Evolutionary conservation across 2,888 invertebrate species (phyloP).

Genomic region (Mamestra brassicae): DNA sequence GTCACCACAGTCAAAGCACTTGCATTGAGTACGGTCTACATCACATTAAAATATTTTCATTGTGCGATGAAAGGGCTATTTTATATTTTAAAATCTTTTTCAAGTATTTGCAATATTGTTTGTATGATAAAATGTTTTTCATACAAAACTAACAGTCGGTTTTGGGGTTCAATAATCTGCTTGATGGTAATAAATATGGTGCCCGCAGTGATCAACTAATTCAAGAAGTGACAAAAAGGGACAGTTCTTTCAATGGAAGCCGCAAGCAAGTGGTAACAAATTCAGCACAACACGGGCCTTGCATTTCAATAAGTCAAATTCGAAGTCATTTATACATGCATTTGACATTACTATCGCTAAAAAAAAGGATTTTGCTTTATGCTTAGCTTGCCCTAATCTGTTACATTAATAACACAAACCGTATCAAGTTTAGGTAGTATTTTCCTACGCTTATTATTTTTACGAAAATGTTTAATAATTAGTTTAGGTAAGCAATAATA

Average conservation of each 20-base stretch:
- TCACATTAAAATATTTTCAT: slow-evolving; percentile 12
- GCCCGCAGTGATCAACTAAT: too few relatives aligned
- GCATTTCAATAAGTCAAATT: too few relatives aligned
- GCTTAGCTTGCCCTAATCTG: not conserved
- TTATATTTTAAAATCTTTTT: slow-evolving; percentile 4
- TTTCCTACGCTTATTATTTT: not conserved
- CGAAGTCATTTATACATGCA: too few relatives aligned
- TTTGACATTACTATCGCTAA: not conserved
- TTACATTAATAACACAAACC: not conserved
- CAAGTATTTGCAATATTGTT: not conserved
- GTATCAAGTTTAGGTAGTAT: not conserved
- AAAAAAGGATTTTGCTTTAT: not conserved
- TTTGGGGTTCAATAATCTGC: not conserved
- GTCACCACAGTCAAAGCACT: not conserved
- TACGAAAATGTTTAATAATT: not conserved
- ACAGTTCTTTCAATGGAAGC: too few relatives aligned
- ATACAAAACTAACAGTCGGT: not conserved
- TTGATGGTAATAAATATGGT: too few relatives aligned
- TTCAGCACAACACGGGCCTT: too few relatives aligned
- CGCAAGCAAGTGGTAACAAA: too few relatives aligned
- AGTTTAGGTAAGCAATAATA: slow-evolving; percentile 14
- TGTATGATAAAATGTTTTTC: slow-evolving; percentile 3
- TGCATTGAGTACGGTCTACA: not conserved
- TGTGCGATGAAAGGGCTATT: not conserved
- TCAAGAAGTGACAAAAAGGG: too few relatives aligned